A percentile compares a stretch with the other conserved stretches of the same genome.
These are phyloP conservation scores for Hystrix brachyura DNA, from an alignment of 2,113 vertebrate genomes.

Conservation along the genomic window DNA sequence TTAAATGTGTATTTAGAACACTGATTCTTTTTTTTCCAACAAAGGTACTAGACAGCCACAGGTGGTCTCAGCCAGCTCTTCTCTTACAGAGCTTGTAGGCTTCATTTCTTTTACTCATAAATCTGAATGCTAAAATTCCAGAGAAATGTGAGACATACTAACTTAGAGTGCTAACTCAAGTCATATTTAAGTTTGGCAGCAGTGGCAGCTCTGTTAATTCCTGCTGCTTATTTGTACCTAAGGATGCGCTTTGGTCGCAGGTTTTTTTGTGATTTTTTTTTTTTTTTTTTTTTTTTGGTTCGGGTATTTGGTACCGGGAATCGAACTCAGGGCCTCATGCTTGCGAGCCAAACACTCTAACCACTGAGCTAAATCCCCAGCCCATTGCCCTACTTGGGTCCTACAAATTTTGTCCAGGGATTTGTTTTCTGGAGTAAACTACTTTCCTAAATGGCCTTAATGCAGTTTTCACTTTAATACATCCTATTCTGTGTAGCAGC, in stretches of 20 bases:
- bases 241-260: background rate
- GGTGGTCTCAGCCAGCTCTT: background rate
- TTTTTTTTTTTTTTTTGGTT: too few species aligned
- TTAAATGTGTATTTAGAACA: slow-evolving; percentile 20
- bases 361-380: too few species aligned
- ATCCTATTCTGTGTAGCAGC: background rate
- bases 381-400: background rate
- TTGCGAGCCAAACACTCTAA: too few species aligned
- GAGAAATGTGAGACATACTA: background rate
- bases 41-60: background rate
- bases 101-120: slow-evolving; percentile 22
- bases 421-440: slow-evolving; percentile 45
- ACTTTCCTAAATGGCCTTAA: background rate
- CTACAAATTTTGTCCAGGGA: background rate
- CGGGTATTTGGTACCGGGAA: too few species aligned
- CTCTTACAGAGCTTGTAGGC: background rate
- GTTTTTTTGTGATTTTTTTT: slow-evolving; percentile 9
- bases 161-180: background rate
- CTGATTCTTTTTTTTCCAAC: background rate
- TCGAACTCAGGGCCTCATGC: too few species aligned
- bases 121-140: background rate
- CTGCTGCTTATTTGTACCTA: slow-evolving; percentile 36
- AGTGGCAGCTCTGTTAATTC: slow-evolving; percentile 17
- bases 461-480: background rate
- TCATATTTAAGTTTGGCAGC: background rate